Conservation (phyloP, 2,113 vertebrate species). For the Silurus glanis region DNA sequence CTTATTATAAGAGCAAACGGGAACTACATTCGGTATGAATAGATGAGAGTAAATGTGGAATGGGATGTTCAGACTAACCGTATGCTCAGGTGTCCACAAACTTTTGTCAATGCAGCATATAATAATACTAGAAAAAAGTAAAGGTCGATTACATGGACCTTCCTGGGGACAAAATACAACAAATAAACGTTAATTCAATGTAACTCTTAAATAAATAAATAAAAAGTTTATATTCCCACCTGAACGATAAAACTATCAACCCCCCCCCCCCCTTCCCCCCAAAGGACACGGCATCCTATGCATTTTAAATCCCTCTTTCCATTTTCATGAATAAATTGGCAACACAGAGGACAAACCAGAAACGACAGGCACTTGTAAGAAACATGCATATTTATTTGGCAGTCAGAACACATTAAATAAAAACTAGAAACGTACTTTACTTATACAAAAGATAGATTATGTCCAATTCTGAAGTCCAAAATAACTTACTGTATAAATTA, state of each 20-base stretch:
- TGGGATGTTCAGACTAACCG: no score
- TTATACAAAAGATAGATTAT: constrained; percentile 81
- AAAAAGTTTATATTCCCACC: neutral
- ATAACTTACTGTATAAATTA: constrained; percentile 85
- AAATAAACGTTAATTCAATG: no score
- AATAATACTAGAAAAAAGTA: neutral
- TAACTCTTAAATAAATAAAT: neutral
- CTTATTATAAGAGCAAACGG: no score
- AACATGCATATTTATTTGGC: constrained; percentile 83
- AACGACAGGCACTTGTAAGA: constrained; percentile 59
- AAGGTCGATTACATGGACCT: neutral
- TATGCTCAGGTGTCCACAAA: no score
- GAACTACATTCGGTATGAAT: no score
- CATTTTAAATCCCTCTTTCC: constrained; percentile 38
- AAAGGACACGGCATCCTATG: constrained; percentile 25
- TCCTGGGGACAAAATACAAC: neutral
- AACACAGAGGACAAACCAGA: constrained; percentile 25
- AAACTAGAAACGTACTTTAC: constrained; percentile 78
- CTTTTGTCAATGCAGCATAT: no score
- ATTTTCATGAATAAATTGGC: constrained; percentile 13
- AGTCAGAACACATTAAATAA: constrained; percentile 79
- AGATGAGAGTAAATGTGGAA: no score
- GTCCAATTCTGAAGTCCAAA: constrained; percentile 79
- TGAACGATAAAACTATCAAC: neutral
- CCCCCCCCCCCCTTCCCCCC: neutral